Evolutionary conservation across 2,113 vertebrate species (phyloP).

Genomic region (Mormyrus lacerda): DNA sequence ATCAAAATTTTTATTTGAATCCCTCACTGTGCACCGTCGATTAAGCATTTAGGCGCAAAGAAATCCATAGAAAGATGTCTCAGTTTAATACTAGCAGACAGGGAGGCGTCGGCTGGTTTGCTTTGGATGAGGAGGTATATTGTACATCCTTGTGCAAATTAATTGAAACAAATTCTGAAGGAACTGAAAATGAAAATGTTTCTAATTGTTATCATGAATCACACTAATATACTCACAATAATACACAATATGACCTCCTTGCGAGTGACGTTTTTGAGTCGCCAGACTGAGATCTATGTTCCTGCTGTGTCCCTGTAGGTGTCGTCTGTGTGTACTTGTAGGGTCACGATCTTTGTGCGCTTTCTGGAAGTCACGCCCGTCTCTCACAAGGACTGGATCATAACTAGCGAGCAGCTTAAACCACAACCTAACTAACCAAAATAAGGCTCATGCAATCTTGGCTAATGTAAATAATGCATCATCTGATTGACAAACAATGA

Average conservation of each 20-base stretch:
- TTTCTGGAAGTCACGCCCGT: not conserved
- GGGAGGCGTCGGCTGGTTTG: not conserved
- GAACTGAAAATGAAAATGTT: too few relatives aligned
- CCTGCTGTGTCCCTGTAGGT: too few relatives aligned
- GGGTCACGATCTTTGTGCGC: not conserved
- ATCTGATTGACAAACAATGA: not conserved
- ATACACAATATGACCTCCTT: not conserved
- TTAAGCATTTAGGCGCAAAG: not conserved
- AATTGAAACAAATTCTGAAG: not conserved
- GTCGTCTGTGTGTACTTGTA: not conserved
- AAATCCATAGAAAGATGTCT: not conserved
- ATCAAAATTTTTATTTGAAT: not conserved
- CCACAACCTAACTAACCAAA: not conserved
- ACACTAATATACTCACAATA: not conserved
- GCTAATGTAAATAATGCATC: not conserved
- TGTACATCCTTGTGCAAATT: not conserved
- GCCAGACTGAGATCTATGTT: not conserved
- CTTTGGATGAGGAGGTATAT: not conserved
- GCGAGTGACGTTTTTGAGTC: not conserved
- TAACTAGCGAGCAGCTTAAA: not conserved
- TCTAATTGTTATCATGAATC: not conserved
- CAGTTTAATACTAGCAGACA: not conserved
- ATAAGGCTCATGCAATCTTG: not conserved
- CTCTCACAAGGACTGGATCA: not conserved
- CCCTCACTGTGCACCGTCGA: not conserved